Base-by-base conservation (phyloP, 2,113 vertebrate species). In the Ahaetulla prasina region DNA sequence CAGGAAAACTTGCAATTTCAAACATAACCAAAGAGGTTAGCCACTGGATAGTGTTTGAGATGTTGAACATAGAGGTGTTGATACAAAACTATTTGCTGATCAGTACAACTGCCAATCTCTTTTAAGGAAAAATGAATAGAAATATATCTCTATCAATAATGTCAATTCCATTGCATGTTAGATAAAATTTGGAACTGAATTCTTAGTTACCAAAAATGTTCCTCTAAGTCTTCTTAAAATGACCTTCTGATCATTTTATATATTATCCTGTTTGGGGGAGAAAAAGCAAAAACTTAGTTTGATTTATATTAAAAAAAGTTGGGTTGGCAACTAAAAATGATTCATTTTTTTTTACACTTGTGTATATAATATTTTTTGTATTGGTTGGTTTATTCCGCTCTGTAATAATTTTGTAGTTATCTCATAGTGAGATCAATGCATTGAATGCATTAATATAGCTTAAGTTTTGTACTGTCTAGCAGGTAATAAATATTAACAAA, bases 11-110 rank as follows among this genome's bases (percentile, higher is more conserved):
- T 3, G 80, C 90, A 9, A 1, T 60, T 89, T 93, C 96, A 49
- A 9, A 87, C 18, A 53, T 89, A 35, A 87, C 50, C n/a, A 47
- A 53, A 9, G 18, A 96, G 95, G 96, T 96, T 93, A 96, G 97
- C 88, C 54, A 27, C 9, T 89, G 25, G 16, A 92, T 89, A 49
- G 2, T 0, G 30, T 47, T 93, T 95, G 57, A 89, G 53, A 91
- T 25, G 5, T 89, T 2, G 0, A 88, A 86, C 11, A 27, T 6
- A 45, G 53, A 12, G 35, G 8, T 60, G 52, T 57, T 89, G 8
- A 35, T 85, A 20, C 63, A 4, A 60, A 84, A 39, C 63, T 20
- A 63, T 7, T 89, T 9, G 8, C 20, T 53, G 8, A 20, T n/a
- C 22, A 16, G 22, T 92, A 12, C 80, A 88, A 16, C 47, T 35